Conservation (phyloP, 2,113 vertebrate species). For the Orientallactaga bullata region DNA sequence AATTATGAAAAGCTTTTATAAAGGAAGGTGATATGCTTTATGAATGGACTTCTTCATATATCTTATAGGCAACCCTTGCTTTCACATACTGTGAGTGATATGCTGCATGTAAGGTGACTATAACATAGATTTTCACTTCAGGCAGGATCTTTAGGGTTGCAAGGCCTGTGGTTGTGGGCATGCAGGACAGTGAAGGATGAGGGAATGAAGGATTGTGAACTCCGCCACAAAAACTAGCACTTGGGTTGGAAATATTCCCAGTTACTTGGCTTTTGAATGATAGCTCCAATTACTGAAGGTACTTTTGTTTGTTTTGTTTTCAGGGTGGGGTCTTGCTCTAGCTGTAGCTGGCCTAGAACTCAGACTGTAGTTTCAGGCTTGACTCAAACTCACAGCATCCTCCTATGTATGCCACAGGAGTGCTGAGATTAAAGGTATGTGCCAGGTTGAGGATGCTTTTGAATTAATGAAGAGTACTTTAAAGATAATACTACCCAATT, state of each 20-base stretch:
- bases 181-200: rapidly evolving
- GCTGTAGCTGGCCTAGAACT: too few species aligned
- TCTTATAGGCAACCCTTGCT: not conserved
- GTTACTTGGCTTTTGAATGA: not conserved
- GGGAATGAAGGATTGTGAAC: not conserved
- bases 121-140: not conserved
- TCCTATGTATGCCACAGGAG: too few species aligned
- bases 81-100: not conserved
- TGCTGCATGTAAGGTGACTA: not conserved
- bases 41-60: not conserved
- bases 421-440: too few species aligned
- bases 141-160: not conserved
- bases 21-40: not conserved
- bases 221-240: not conserved
- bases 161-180: not conserved
- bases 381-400: too few species aligned
- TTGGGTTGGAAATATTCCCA: not conserved
- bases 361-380: too few species aligned
- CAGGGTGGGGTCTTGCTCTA: too few species aligned
- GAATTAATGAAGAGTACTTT: not conserved
- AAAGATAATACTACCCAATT: not conserved
- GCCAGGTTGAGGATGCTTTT: not conserved
- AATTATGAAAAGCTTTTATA: not conserved
- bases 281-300: not conserved
- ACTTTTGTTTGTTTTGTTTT: not conserved